Base-by-base conservation (phyloP, 2,888 invertebrate species). In the Osedax frankpressi region DNA sequence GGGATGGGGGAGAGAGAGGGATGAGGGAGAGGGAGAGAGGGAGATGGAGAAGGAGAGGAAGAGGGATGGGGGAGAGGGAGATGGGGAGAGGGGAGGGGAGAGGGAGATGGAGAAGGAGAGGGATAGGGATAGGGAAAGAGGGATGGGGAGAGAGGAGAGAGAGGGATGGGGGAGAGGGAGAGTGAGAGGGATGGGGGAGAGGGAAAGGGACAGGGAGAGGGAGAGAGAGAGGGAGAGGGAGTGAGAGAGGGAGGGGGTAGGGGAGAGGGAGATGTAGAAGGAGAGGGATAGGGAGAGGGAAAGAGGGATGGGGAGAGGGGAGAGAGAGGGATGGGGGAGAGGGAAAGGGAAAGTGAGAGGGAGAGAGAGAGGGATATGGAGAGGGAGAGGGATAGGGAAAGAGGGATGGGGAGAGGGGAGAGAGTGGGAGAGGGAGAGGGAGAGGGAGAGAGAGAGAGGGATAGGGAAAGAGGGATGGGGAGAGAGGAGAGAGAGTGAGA, bases 221-320 rank as follows among this genome's bases (percentile, higher is more conserved):
- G 68, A 68, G 68, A 68, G 2, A 6, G 68, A 68, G 68, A 68
- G 2, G 6, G 68, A 68, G 68, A 68, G 2, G 6, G 68, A 68
- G 68, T 27, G n/a, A n/a, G n/a, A n/a, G n/a, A n/a, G n/a, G n/a
- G n/a, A n/a, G n/a, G n/a, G n/a, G n/a, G n/a, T n/a, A n/a, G n/a
- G n/a, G n/a, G n/a, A n/a, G n/a, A n/a, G n/a, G n/a, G n/a, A n/a
- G n/a, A n/a, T n/a, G n/a, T 3, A 6, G 68, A 68, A 28, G 28
- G 2, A 6, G 68, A 68, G 68, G 28, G 2, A 6, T 26, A 68
- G 68, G 28, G 68, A 3, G 62, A n/a, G 71, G 62, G 62, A 14
- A 3, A 71, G 59, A 19, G 1, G 3, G 2, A 62, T 24, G 25
- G 62, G 25, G 2, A 62, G 2, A 1, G 62, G 25, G 2, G 25